Conservation (phyloP, 2,113 vertebrate species). For the Parus major region DNA sequence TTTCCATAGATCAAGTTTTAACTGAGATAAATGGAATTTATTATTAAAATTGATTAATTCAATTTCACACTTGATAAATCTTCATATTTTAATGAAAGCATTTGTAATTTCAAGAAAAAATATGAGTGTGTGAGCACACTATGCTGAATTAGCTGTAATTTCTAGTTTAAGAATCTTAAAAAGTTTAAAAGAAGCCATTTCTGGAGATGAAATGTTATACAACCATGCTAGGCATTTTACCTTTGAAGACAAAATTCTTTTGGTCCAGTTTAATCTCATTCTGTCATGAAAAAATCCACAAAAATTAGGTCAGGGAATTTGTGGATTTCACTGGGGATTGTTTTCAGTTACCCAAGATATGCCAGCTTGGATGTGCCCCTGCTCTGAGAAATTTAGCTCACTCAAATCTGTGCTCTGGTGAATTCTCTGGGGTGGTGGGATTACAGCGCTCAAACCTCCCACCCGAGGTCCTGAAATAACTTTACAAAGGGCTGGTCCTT, state of each 20-base stretch:
- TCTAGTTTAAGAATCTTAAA: background rate
- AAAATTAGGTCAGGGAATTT: background rate
- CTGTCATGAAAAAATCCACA: background rate
- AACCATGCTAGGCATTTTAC: background rate
- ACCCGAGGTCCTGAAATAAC: background rate
- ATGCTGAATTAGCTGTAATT: background rate
- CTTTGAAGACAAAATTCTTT: background rate
- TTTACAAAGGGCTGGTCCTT: background rate
- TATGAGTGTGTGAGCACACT: background rate
- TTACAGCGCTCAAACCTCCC: background rate
- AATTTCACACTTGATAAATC: constrained; percentile 3
- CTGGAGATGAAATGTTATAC: background rate
- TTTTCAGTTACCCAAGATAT: background rate
- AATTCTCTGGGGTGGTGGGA: background rate
- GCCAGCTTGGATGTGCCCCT: background rate
- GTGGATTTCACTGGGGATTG: background rate
- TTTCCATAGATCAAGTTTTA: constrained; percentile 28
- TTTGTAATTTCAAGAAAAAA: constrained; percentile 11
- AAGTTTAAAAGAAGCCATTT: background rate
- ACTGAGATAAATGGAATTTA: constrained; percentile 21
- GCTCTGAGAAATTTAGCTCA: background rate
- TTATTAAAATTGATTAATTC: constrained; percentile 40
- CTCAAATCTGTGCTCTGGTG: background rate
- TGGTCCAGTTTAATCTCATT: background rate
- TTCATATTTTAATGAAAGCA: constrained; percentile 12